Conservation (phyloP, 2,113 vertebrate genomes). For the Gallinago paraguaiae region DNA sequence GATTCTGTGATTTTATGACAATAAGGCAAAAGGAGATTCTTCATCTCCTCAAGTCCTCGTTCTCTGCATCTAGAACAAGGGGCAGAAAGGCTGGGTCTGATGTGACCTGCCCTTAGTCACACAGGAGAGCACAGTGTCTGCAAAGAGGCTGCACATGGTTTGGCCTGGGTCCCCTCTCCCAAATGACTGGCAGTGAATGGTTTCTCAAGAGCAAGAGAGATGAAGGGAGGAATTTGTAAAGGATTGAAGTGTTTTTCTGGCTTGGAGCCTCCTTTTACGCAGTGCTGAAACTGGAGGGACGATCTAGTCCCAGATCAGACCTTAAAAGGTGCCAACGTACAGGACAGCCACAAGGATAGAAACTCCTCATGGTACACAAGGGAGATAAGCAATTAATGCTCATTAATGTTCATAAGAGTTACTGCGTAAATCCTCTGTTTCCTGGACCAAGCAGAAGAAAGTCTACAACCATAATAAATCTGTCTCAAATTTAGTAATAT, state of each 20-base stretch:
- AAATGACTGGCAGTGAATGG: not conserved
- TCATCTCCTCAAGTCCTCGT: not conserved
- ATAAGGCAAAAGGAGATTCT: not conserved
- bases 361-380: conserved; percentile 20
- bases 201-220: not conserved
- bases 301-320: not conserved
- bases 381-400: conserved; percentile 28
- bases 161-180: not conserved
- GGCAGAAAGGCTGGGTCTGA: not conserved
- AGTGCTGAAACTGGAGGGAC: not conserved
- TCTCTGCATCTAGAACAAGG: fast-evolving
- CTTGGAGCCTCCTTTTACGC: not conserved
- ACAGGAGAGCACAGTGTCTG: not conserved
- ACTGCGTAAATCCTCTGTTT: conserved; percentile 28
- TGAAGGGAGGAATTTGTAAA: not conserved
- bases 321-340: conserved; percentile 42
- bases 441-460: conserved; percentile 40
- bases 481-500: conserved; percentile 58
- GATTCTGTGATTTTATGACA: not conserved
- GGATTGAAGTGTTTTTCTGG: not conserved
- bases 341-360: conserved; percentile 18
- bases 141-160: not conserved
- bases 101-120: not conserved
- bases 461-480: conserved; percentile 60
- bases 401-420: conserved; percentile 40